These are phyloP conservation scores for Coranthus polyacanthus DNA, from an alignment of 2,797 vertebrate species.

Conservation along the genomic window DNA sequence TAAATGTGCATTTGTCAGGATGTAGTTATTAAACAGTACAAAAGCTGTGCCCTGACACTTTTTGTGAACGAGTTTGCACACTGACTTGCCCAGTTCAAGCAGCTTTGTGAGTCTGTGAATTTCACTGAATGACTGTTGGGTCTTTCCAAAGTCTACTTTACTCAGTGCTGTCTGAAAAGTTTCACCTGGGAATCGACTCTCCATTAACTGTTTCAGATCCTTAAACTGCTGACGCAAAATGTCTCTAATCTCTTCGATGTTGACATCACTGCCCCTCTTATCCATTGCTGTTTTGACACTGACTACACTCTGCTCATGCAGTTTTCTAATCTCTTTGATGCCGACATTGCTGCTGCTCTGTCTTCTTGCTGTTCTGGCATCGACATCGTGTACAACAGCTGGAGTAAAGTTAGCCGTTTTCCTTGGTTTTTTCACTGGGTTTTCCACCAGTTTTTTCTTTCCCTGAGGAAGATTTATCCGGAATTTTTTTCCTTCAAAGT, in stretches of 20 bases:
- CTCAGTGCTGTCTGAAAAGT: background rate
- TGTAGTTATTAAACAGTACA: slow-evolving; percentile 28
- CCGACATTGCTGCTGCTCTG: no score
- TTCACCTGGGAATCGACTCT: background rate
- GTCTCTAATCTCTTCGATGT: background rate
- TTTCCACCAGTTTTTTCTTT: background rate
- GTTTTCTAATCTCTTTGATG: background rate
- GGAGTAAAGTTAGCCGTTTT: no score
- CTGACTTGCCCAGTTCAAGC: background rate
- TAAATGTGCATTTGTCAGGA: slow-evolving; percentile 44
- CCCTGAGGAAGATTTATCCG: background rate
- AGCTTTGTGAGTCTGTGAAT: background rate
- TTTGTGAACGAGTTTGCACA: slow-evolving; percentile 4
- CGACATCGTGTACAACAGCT: no score
- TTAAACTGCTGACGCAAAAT: background rate
- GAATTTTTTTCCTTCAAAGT: accelerated
- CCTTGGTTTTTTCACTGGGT: no score
- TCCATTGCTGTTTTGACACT: background rate
- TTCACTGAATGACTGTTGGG: slow-evolving; percentile 1
- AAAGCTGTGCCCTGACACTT: slow-evolving; percentile 35
- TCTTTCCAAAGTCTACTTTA: slow-evolving; percentile 8
- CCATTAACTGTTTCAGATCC: background rate
- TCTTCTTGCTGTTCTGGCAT: no score
- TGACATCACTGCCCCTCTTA: accelerated
- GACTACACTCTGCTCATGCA: background rate